Percentiles rank a stretch among this genome's conserved stretches.
These are phyloP conservation scores for Akabosia matsudoensis DNA, from an alignment of 1,140 invertebrate genomes.

Conservation along the genomic window DNA sequence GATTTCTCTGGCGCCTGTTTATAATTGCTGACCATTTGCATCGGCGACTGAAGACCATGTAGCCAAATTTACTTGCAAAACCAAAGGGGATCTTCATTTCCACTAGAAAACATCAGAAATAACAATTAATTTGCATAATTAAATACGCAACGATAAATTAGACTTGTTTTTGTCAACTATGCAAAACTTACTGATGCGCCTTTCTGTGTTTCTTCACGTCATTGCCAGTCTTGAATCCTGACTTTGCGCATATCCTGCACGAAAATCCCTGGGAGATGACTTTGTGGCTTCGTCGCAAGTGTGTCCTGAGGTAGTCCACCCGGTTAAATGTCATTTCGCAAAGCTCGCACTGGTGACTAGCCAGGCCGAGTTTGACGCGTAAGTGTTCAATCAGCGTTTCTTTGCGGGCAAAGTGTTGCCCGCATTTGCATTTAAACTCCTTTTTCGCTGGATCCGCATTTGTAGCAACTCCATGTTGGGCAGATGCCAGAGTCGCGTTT, in stretches of 20 bases:
- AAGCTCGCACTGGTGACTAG: not conserved
- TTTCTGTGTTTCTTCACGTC: not conserved
- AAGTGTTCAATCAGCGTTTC: not conserved
- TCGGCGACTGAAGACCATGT: too few species aligned
- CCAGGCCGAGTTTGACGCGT: not conserved
- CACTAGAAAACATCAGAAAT: too few species aligned
- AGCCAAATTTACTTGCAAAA: too few species aligned
- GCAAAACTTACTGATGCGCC: not conserved
- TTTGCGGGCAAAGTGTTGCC: not conserved
- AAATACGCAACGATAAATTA: too few species aligned
- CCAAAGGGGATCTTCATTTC: too few species aligned
- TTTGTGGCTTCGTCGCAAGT: not conserved
- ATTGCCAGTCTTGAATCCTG: not conserved
- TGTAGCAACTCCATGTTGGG: not conserved
- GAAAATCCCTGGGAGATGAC: not conserved
- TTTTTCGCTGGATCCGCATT: not conserved
- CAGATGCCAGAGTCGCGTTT: too few species aligned
- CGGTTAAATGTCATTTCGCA: not conserved
- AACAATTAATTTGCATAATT: too few species aligned
- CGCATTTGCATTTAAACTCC: not conserved
- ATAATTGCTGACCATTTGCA: too few species aligned
- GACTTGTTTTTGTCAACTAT: too few species aligned
- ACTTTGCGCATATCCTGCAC: not conserved
- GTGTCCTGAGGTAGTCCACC: not conserved
- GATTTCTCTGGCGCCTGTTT: too few species aligned